phyloP scores from a whole-genome alignment of 1,140 invertebrate species.

The Hycleus phaleratus region DNA sequence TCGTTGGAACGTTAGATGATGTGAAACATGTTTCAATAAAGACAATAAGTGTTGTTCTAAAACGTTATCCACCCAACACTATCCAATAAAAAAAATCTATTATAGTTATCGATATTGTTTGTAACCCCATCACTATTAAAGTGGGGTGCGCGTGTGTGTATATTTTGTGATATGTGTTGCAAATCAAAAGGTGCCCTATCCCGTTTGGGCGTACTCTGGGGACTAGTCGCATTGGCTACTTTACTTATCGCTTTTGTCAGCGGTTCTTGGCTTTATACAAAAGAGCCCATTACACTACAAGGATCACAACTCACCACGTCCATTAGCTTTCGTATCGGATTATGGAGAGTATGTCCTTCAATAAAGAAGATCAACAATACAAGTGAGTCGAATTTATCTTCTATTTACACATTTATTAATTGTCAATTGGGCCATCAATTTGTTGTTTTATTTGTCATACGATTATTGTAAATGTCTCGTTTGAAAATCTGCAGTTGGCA shows the following conservation, averaged over 20 bases:
- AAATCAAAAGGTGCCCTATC: conserved; percentile 37
- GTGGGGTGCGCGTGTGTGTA: background rate
- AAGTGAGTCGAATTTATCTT: background rate
- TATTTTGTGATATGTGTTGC: conserved; percentile 32
- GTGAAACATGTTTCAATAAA: background rate
- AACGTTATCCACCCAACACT: background rate
- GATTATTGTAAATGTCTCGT: too few species aligned
- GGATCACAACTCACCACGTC: conserved; percentile 39
- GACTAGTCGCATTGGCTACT: conserved; percentile 40
- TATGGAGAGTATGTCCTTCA: conserved; percentile 46
- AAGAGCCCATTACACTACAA: conserved; percentile 43
- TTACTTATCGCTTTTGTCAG: conserved; percentile 44
- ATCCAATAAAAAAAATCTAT: background rate
- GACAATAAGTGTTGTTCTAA: conserved; percentile 4
- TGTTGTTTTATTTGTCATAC: too few species aligned
- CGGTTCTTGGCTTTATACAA: conserved; percentile 45
- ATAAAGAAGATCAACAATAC: conserved; percentile 37
- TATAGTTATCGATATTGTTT: background rate
- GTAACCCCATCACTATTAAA: background rate
- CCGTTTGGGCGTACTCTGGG: conserved; percentile 41
- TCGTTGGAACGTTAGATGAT: background rate
- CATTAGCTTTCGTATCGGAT: conserved; percentile 43
- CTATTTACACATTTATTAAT: too few species aligned
- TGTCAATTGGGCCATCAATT: too few species aligned
- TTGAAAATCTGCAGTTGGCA: too few species aligned